phyloP scores from a whole-genome alignment of 2,113 vertebrate species.

The Percina caprodes region DNA sequence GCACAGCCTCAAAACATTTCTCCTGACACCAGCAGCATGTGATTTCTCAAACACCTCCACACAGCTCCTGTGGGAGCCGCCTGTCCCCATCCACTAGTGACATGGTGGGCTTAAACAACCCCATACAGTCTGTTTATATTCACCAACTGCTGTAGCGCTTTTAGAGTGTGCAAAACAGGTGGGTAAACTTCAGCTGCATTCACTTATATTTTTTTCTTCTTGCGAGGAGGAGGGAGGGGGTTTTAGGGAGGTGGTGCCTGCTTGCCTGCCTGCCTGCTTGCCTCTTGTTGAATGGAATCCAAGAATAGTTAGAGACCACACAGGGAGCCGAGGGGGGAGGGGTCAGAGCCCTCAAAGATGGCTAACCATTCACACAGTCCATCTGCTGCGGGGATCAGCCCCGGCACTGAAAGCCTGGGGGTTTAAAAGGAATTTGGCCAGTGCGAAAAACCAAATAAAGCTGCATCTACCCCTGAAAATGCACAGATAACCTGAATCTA shows the following conservation, averaged over 20 bases:
- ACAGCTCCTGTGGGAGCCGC: conserved; percentile 63
- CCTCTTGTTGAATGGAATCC: conserved; percentile 95
- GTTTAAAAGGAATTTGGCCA: conserved; percentile 89
- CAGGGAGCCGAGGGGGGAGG: conserved; percentile 87
- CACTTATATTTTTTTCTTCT: conserved; percentile 84
- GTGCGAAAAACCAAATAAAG: conserved; percentile 90
- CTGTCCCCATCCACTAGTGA: conserved; percentile 64
- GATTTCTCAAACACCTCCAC: conserved; percentile 62
- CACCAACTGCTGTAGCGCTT: conserved; percentile 81
- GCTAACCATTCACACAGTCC: conserved; percentile 93
- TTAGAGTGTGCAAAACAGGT: conserved; percentile 89
- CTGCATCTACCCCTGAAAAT: conserved; percentile 75
- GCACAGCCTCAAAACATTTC: conserved; percentile 34
- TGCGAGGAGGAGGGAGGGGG: conserved; percentile 74
- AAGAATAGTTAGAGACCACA: conserved; percentile 98
- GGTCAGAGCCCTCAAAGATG: conserved; percentile 90
- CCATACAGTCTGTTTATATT: conserved; percentile 80
- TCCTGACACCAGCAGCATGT: conserved; percentile 46
- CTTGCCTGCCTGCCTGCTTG: conserved; percentile 80
- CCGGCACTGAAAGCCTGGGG: conserved; percentile 84
- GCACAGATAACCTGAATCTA: conserved; percentile 76
- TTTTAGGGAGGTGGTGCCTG: conserved; percentile 78
- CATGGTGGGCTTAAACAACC: conserved; percentile 77
- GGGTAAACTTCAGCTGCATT: conserved; percentile 90
- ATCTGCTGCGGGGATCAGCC: conserved; percentile 92